Conservation (phyloP, 2,797 vertebrate genomes). For the Oreortyx pictus region DNA sequence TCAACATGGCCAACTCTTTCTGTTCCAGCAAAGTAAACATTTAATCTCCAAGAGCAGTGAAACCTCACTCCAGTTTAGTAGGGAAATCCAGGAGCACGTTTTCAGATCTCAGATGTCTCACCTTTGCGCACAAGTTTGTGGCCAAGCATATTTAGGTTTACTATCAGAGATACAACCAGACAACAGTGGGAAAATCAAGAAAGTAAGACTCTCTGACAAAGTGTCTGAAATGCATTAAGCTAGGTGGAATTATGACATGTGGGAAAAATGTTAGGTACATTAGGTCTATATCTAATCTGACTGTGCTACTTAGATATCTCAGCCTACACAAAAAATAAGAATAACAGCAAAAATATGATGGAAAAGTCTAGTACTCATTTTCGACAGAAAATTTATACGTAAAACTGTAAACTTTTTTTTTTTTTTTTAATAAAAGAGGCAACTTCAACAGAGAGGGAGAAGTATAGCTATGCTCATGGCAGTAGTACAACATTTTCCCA, state of each 20-base stretch:
- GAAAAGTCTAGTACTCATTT: background rate
- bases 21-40: background rate
- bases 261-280: background rate
- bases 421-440: background rate
- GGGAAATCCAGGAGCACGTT: background rate
- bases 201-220: background rate
- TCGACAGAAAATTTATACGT: background rate
- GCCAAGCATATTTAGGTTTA: background rate
- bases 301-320: no score
- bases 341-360: no score
- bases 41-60: background rate
- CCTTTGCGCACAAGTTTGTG: background rate
- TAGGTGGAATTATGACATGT: background rate
- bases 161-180: background rate
- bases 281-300: background rate
- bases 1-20: background rate
- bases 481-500: background rate
- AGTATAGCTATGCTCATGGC: background rate
- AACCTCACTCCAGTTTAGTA: background rate
- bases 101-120: background rate
- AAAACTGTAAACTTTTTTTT: background rate
- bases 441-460: background rate
- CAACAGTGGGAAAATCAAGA: background rate
- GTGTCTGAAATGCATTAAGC: background rate
- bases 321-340: background rate